A percentile compares a stretch with the other conserved stretches of the same genome.
Conservation (phyloP, 2,113 vertebrate species). For the Anolis carolinensis region DNA sequence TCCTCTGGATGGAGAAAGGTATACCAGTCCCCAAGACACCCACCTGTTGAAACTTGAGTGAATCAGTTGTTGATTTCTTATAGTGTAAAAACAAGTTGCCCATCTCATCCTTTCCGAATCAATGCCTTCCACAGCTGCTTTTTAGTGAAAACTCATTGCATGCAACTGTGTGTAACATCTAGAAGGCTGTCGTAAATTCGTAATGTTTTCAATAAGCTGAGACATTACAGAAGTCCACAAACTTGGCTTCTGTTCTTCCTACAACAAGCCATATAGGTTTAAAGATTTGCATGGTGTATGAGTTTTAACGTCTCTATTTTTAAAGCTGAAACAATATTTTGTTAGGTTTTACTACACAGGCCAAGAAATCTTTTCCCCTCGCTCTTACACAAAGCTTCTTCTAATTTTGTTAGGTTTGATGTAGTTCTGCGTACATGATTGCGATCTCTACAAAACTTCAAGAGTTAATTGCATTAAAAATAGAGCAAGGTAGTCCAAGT, state of each 20-base stretch:
- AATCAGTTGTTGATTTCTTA: not conserved
- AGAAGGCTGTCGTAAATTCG: not conserved
- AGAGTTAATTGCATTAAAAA: slow-evolving; percentile 2
- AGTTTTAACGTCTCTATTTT: slow-evolving; percentile 18
- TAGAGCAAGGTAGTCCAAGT: not conserved
- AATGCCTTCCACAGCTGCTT: not conserved
- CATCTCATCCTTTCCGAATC: not conserved
- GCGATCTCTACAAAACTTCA: slow-evolving; percentile 6
- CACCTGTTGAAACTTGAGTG: too few relatives aligned
- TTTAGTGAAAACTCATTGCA: not conserved
- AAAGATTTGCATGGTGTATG: not conserved
- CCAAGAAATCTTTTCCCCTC: not conserved
- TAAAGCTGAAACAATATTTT: slow-evolving; percentile 43
- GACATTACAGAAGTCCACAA: not conserved
- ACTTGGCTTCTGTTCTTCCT: not conserved
- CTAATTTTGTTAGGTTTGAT: not conserved
- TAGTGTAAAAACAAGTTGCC: too few relatives aligned
- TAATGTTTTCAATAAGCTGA: not conserved
- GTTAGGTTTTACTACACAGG: slow-evolving; percentile 2
- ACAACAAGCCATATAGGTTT: slow-evolving; percentile 6
- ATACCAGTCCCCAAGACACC: too few relatives aligned
- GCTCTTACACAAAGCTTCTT: not conserved
- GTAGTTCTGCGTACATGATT: not conserved
- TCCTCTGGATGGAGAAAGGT: not conserved
- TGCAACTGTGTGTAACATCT: not conserved